Evolutionary conservation across 1,140 invertebrate genomes (phyloP), one percentile per base, ranked within the genome.

Genomic region (Cyphomyrmex costatus): DNA sequence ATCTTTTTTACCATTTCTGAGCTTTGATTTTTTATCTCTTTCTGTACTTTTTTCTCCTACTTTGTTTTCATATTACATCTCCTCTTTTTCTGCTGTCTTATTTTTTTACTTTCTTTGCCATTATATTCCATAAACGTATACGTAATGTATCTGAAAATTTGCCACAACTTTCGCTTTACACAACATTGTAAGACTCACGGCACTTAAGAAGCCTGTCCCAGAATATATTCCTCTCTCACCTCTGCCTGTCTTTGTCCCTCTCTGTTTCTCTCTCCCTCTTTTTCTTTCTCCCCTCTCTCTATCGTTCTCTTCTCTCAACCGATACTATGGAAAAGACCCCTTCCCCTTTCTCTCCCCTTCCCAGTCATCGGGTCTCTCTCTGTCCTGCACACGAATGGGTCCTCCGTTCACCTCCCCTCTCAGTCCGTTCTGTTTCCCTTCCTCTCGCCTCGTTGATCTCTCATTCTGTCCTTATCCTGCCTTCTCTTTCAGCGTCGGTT

Each of bases 401-500:
- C 65, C 49, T 71, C 83, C 70, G 70, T 86, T 83, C 85, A 85
- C 60, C 36, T 83, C 79, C 79, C 79, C 53, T 83, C 74, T 36
- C 24, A n/a, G 16, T 33, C 12, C 79, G 46, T 79, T 60, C 46
- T 8, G n/a, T 21, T 14, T 46, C 71, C 30, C n/a, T 60, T 42
- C 53, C 79, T 60, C 58, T 89, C 74, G 58, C 86, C 14, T 51
- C 60, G 16, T 16, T 30, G 58, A 58, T 85, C 66, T 53, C 24
- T 78, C 71, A 2, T 7, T 5, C 73, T 49, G 76, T 74, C 89
- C 86, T 82, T 88, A 87, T 90, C 89, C 80, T 86, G 90, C 92
- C 92, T 94, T 92, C 93, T 92, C 92, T 92, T 89, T 91, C 89
- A 87, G 85, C 85, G 88, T 93, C 92, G 91, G 92, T 92, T 93